Evolutionary conservation across 2,797 vertebrate genomes (phyloP).

Genomic region (Neopelma chrysocephalum): DNA sequence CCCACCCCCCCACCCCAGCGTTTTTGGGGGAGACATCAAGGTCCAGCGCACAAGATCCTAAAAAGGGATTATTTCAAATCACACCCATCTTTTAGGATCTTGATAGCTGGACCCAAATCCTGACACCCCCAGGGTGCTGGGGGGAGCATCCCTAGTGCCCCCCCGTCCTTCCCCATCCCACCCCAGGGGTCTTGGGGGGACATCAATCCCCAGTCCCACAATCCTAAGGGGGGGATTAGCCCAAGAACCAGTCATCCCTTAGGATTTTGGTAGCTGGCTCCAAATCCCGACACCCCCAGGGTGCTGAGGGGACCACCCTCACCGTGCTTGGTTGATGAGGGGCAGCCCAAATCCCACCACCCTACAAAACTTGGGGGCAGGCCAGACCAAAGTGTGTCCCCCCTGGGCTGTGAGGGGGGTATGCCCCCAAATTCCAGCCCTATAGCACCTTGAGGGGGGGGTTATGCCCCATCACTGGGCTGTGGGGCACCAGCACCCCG

Average conservation of each 20-base stretch:
- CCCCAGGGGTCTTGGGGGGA: too few relatives aligned
- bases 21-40: background rate
- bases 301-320: rapidly evolving
- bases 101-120: background rate
- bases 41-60: too few relatives aligned
- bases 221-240: background rate
- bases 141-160: rapidly evolving
- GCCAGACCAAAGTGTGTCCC: background rate
- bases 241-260: background rate
- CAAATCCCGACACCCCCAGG: background rate
- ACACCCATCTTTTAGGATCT: background rate
- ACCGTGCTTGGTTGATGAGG: rapidly evolving
- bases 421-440: background rate
- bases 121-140: rapidly evolving
- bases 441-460: rapidly evolving
- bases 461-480: rapidly evolving
- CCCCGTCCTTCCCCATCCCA: rapidly evolving
- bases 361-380: rapidly evolving
- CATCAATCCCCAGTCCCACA: background rate
- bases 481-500: background rate
- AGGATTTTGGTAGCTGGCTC: background rate
- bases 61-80: background rate
- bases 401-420: rapidly evolving
- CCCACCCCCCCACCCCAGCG: rapidly evolving
- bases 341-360: background rate